These are phyloP conservation scores for Temnothorax curvispinosus DNA, from an alignment of 1,140 invertebrate genomes.

Conservation along the genomic window DNA sequence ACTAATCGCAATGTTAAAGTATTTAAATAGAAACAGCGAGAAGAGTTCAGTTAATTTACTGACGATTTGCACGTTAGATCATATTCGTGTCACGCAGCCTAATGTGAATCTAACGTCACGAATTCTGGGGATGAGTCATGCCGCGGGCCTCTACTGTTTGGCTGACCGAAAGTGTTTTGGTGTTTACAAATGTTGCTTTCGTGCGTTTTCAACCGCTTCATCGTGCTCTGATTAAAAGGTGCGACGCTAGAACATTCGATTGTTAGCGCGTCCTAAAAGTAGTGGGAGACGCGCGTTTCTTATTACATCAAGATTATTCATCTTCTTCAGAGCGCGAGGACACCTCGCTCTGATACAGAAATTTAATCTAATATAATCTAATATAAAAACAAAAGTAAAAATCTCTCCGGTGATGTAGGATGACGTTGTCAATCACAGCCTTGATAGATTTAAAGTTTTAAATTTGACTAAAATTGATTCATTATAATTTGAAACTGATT, in stretches of 20 bases:
- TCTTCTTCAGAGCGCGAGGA: background rate
- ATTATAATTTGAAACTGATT: no score
- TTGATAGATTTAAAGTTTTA: background rate
- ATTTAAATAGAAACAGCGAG: background rate
- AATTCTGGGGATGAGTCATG: constrained; percentile 36
- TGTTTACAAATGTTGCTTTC: constrained; percentile 72
- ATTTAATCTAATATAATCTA: constrained; percentile 9
- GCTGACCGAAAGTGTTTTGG: constrained; percentile 83
- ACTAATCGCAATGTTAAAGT: background rate
- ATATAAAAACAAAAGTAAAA: constrained; percentile 3
- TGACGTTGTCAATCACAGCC: background rate
- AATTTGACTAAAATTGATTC: background rate
- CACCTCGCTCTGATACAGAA: background rate
- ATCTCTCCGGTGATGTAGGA: background rate
- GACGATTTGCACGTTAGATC: background rate
- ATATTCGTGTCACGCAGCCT: constrained; percentile 58
- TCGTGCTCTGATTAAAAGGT: constrained; percentile 68
- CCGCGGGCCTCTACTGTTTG: constrained; percentile 54
- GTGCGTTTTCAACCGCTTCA: constrained; percentile 64
- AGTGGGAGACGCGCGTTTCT: background rate
- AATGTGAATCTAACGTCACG: constrained; percentile 80
- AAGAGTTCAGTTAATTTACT: background rate
- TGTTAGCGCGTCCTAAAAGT: background rate
- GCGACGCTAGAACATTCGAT: constrained; percentile 63
- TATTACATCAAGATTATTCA: background rate